Evolutionary conservation across 2,888 invertebrate genomes (phyloP).

Genomic region (Hemistola chrysoprasaria): DNA sequence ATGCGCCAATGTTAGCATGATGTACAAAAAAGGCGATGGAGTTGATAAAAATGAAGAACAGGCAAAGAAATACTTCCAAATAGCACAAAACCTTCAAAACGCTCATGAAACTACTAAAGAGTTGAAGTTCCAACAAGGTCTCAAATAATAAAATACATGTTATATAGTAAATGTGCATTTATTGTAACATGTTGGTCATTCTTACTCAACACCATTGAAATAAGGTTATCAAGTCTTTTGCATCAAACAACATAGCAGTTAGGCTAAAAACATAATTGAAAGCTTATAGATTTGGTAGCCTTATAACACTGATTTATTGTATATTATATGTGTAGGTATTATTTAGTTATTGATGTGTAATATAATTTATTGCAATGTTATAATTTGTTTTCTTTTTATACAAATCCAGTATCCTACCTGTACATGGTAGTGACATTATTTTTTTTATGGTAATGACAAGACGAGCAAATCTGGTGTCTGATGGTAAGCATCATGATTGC

Average conservation of each 20-base stretch:
- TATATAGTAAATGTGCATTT: slow-evolving; percentile 5
- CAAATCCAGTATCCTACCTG: neutral
- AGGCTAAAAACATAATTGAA: no score
- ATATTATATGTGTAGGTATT: slow-evolving; percentile 10
- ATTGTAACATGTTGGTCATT: neutral
- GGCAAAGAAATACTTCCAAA: slow-evolving; percentile 87
- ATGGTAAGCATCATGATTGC: no score
- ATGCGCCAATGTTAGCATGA: slow-evolving; percentile 94
- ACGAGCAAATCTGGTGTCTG: no score
- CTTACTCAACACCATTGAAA: no score
- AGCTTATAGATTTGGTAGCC: neutral
- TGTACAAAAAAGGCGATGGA: slow-evolving; percentile 93
- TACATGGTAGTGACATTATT: no score
- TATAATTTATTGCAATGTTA: slow-evolving; percentile 1
- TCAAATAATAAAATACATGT: slow-evolving; percentile 29
- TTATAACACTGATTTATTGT: neutral
- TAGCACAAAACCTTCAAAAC: slow-evolving; percentile 87
- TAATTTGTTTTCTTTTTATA: neutral
- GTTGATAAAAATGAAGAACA: slow-evolving; percentile 86
- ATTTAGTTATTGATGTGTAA: slow-evolving; percentile 1
- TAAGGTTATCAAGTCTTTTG: no score
- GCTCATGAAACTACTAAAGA: slow-evolving; percentile 82
- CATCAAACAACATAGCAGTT: no score
- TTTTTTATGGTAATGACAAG: no score
- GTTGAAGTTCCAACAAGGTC: slow-evolving; percentile 82